Conservation (phyloP, 2,113 vertebrate genomes). For the Pardalotus punctatus region DNA sequence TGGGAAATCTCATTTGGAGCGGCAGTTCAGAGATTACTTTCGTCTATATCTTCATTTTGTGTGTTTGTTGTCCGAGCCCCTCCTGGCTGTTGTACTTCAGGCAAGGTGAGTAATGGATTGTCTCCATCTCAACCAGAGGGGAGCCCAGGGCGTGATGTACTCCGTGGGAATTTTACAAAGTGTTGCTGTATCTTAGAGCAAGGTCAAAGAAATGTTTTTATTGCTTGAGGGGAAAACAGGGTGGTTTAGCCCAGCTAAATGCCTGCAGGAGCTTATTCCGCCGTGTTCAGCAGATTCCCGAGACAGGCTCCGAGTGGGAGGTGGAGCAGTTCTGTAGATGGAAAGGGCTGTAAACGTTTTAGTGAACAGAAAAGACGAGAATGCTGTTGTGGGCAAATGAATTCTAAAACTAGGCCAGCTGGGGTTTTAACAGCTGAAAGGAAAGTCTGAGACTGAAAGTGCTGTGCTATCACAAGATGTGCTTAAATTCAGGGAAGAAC, state of each 20-base stretch:
- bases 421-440: background rate
- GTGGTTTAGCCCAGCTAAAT: background rate
- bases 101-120: background rate
- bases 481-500: background rate
- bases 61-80: background rate
- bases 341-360: background rate
- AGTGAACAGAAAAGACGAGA: background rate
- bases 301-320: background rate
- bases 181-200: background rate
- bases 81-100: background rate
- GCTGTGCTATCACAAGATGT: background rate
- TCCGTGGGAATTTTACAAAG: background rate
- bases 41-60: background rate
- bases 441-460: background rate
- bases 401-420: slow-evolving; percentile 9
- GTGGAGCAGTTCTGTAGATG: background rate
- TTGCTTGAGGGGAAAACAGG: background rate
- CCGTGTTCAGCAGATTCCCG: background rate
- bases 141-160: background rate
- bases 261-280: background rate
- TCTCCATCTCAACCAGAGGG: background rate
- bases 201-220: background rate
- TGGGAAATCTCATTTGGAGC: background rate
- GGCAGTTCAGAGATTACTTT: background rate
- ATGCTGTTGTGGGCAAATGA: background rate